Evolutionary conservation across 2,888 invertebrate species (phyloP).

Genomic region (Pachymerium ferrugineum): DNA sequence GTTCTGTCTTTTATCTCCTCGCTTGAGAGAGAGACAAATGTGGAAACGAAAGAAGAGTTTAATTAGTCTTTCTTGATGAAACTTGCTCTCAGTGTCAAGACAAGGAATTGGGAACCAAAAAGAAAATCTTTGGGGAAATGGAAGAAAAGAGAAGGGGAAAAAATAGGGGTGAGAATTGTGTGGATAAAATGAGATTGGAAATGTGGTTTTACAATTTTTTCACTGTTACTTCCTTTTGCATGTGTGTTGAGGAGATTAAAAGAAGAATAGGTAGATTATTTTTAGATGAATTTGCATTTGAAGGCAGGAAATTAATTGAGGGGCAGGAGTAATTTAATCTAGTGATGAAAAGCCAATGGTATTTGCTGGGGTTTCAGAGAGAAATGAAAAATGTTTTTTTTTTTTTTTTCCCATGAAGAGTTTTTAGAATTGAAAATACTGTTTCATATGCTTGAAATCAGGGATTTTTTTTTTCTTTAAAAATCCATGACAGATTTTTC

Average conservation of each 20-base stretch:
- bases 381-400: background rate
- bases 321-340: constrained; percentile 3
- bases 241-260: background rate
- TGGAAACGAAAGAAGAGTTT: constrained; percentile 3
- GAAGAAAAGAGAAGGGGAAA: background rate
- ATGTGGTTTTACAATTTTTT: background rate
- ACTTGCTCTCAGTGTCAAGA: background rate
- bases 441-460: background rate
- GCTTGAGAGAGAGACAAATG: background rate
- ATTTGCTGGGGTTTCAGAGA: too few relatives aligned
- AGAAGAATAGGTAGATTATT: constrained; percentile 4
- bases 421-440: too few relatives aligned
- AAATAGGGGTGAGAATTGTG: background rate
- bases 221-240: background rate
- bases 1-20: constrained; percentile 8
- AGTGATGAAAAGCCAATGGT: background rate
- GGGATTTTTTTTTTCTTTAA: background rate
- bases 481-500: background rate
- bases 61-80: constrained; percentile 8
- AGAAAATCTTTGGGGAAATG: background rate
- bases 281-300: background rate
- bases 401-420: background rate
- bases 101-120: background rate
- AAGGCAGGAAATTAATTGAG: constrained; percentile 9
- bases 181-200: background rate